phyloP scores from a whole-genome alignment of 2,113 vertebrate genomes.

The Zosterops japonicus region DNA sequence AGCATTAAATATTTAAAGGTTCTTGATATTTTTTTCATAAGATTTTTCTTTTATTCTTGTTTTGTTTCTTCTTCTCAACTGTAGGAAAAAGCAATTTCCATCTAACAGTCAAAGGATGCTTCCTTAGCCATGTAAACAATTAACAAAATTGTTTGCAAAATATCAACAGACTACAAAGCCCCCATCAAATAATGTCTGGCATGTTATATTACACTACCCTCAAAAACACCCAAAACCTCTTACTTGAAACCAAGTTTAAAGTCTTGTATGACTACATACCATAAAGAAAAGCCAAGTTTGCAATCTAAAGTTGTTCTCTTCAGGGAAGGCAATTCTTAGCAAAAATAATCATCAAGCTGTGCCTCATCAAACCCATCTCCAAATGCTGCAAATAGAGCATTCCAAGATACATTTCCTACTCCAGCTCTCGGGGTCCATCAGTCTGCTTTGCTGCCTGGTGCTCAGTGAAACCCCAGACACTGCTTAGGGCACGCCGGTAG shows the following conservation, averaged over 20 bases:
- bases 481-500: not conserved
- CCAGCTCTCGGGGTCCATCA: not conserved
- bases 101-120: not conserved
- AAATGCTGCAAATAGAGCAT: not conserved
- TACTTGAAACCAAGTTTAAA: not conserved
- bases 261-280: not conserved
- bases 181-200: not conserved
- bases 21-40: not conserved
- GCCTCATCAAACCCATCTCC: not conserved
- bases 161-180: not conserved
- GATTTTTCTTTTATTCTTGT: not conserved
- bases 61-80: not conserved
- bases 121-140: not conserved
- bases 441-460: not conserved
- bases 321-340: not conserved
- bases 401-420: not conserved
- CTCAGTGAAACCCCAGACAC: not conserved
- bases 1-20: not conserved
- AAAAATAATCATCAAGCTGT: not conserved
- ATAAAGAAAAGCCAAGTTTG: not conserved
- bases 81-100: not conserved
- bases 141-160: not conserved
- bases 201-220: not conserved
- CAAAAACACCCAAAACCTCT: not conserved
- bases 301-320: not conserved